Evolutionary conservation across 2,888 invertebrate species (phyloP).

Genomic region (Epinotia brunnichana): DNA sequence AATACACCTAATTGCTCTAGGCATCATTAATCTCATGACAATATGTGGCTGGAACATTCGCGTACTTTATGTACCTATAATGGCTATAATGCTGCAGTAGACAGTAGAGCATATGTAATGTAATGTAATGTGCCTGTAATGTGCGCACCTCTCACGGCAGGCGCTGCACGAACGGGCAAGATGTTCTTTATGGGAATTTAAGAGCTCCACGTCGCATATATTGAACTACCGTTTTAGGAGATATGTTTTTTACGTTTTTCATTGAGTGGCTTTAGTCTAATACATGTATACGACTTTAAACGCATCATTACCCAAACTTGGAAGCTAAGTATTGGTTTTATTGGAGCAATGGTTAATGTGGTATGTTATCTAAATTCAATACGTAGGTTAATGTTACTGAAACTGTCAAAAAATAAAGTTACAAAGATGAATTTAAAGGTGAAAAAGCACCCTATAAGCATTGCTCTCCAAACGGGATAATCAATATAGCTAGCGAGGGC

Average conservation of each 20-base stretch:
- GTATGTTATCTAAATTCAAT: too few species aligned
- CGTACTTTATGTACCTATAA: constrained; percentile 25
- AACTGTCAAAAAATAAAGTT: too few species aligned
- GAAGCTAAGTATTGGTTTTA: neutral
- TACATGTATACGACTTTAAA: constrained; percentile 9
- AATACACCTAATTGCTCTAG: too few species aligned
- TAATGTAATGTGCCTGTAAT: constrained; percentile 38
- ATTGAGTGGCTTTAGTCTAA: constrained; percentile 11
- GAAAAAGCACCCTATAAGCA: too few species aligned
- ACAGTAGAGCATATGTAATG: constrained; percentile 39
- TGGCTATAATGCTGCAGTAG: constrained; percentile 18
- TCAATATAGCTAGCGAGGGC: too few species aligned
- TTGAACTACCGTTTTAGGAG: constrained; percentile 45
- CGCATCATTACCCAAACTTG: neutral
- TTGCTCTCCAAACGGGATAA: too few species aligned
- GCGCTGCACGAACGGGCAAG: constrained; percentile 46
- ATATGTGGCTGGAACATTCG: constrained; percentile 21
- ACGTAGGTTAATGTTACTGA: too few species aligned
- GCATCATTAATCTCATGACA: constrained; percentile 13
- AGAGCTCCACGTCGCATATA: constrained; percentile 47
- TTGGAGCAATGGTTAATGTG: neutral
- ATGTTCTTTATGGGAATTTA: constrained; percentile 50
- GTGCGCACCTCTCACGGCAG: constrained; percentile 34
- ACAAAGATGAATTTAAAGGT: too few species aligned
- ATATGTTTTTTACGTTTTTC: constrained; percentile 35